Percentiles rank a stretch among this genome's conserved stretches.
phyloP scores from a whole-genome alignment of 2,888 invertebrate species.

The Melikaiella ostensackeni region DNA sequence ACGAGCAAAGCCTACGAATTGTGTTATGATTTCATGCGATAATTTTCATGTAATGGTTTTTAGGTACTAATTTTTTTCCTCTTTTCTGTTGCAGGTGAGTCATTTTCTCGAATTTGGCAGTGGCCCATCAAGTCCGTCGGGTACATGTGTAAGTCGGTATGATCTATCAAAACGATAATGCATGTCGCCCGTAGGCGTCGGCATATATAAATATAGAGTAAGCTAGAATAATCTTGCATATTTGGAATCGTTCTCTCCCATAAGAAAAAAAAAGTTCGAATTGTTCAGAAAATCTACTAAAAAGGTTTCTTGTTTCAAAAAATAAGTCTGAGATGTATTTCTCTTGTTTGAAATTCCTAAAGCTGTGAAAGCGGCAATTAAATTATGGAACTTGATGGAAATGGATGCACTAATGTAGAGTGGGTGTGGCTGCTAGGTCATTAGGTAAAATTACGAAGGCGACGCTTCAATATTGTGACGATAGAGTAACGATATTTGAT shows the following conservation, averaged over 20 bases:
- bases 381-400: conserved; percentile 6
- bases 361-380: neutral
- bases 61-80: conserved; percentile 31
- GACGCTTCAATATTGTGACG: neutral
- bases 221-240: conserved; percentile 4
- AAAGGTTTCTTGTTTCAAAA: neutral
- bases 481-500: neutral
- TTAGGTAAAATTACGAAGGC: conserved; percentile 1
- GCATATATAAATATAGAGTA: conserved; percentile 11
- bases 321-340: neutral
- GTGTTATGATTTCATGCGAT: no score
- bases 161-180: conserved; percentile 52
- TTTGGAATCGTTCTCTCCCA: neutral
- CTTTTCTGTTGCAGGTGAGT: conserved; percentile 57
- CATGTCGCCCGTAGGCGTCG: conserved; percentile 49
- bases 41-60: neutral
- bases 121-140: conserved; percentile 38
- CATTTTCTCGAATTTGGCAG: conserved; percentile 48
- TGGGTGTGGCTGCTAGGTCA: neutral
- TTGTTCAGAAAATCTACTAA: neutral
- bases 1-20: no score
- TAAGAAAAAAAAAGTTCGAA: neutral
- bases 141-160: conserved; percentile 49
- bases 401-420: neutral
- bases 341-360: no score